A percentile compares a stretch with the other conserved stretches of the same genome.
phyloP scores from a whole-genome alignment of 2,888 invertebrate species.

The Bellardia bayeri region DNA sequence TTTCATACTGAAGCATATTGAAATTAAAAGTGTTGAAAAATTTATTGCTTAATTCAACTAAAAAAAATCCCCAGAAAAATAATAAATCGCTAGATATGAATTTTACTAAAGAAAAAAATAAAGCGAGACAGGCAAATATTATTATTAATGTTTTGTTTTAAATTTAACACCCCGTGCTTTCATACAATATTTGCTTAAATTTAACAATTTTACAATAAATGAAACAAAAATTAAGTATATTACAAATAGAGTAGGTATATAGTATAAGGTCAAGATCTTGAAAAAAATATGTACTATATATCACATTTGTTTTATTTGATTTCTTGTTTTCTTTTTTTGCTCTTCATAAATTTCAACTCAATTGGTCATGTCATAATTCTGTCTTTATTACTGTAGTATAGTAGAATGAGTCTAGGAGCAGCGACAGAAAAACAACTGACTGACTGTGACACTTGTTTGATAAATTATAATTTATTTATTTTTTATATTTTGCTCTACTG shows the following conservation, averaged over 20 bases:
- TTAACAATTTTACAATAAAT: neutral
- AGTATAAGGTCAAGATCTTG: slow-evolving; percentile 69
- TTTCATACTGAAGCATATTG: slow-evolving; percentile 32
- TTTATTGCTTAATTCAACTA: slow-evolving; percentile 57
- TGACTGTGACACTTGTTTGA: slow-evolving; percentile 47
- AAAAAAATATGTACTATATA: slow-evolving; percentile 38
- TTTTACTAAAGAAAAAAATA: slow-evolving; percentile 17
- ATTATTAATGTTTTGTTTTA: slow-evolving; percentile 4
- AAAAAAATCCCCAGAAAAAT: slow-evolving; percentile 6
- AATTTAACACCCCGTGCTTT: slow-evolving; percentile 4
- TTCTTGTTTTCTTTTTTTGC: slow-evolving; percentile 1
- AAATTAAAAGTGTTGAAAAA: slow-evolving; percentile 67
- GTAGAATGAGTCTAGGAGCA: slow-evolving; percentile 26
- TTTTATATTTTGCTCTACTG: slow-evolving; percentile 10
- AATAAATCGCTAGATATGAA: slow-evolving; percentile 30
- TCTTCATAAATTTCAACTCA: slow-evolving; percentile 51
- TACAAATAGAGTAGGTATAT: slow-evolving; percentile 4
- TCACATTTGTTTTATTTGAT: neutral
- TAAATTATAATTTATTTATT: slow-evolving; percentile 54
- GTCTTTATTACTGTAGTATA: slow-evolving; percentile 22
- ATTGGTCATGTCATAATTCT: slow-evolving; percentile 63
- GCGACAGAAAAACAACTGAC: slow-evolving; percentile 30
- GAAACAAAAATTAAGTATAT: neutral
- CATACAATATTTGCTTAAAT: neutral
- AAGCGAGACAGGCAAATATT: neutral